These are phyloP conservation scores for Plodia interpunctella DNA, from an alignment of 1,140 invertebrate genomes.

Conservation along the genomic window DNA sequence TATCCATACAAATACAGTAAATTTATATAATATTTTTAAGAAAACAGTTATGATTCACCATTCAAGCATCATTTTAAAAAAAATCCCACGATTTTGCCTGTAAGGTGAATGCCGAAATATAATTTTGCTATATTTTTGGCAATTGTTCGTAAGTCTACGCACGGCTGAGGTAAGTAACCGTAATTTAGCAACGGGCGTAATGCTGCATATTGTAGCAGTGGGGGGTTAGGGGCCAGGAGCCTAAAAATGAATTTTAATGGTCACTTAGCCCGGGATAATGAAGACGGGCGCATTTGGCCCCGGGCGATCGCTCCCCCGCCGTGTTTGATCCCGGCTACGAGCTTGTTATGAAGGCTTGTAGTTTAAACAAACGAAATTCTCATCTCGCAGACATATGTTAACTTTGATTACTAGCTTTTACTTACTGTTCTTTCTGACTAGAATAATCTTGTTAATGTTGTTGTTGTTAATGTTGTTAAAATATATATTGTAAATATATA, in stretches of 20 bases:
- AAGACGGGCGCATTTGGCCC: conserved; percentile 36
- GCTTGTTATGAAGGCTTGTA: conserved; percentile 5
- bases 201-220: conserved; percentile 8
- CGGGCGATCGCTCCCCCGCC: conserved; percentile 27
- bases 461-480: no score
- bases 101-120: no score
- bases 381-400: background rate
- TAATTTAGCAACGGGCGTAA: conserved; percentile 2
- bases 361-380: background rate
- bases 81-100: no score
- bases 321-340: conserved; percentile 6
- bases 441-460: no score
- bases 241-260: conserved; percentile 64
- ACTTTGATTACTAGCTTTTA: background rate
- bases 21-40: no score
- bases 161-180: background rate
- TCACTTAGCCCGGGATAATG: conserved; percentile 51
- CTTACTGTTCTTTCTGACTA: no score
- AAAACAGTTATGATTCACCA: no score
- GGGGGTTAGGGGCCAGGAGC: conserved; percentile 27
- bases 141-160: background rate
- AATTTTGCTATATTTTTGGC: background rate
- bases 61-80: no score
- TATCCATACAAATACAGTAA: no score
- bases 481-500: no score